Evolutionary conservation across 2,888 invertebrate species (phyloP).

Genomic region (Drosophila phalerata): DNA sequence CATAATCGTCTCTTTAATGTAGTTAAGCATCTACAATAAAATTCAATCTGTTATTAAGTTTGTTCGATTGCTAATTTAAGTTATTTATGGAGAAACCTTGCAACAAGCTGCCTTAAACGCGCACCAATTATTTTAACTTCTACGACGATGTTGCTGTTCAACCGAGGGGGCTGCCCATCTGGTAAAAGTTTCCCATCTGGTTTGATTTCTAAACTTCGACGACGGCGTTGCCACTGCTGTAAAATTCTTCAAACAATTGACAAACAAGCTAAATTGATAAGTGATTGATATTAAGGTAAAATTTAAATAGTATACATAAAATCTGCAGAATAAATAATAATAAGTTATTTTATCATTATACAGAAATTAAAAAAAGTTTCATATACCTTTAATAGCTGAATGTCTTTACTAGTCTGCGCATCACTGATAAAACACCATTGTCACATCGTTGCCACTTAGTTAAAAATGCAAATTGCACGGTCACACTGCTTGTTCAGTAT

Average conservation of each 20-base stretch:
- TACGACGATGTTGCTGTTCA: slow-evolving; percentile 39
- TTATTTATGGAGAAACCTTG: slow-evolving; percentile 52
- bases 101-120: slow-evolving; percentile 68
- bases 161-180: too few relatives aligned
- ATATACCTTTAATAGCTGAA: not conserved
- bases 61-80: not conserved
- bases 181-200: too few relatives aligned
- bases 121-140: slow-evolving; percentile 47
- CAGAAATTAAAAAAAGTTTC: too few relatives aligned
- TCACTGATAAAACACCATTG: not conserved
- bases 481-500: slow-evolving; percentile 42
- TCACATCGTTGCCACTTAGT: slow-evolving; percentile 28
- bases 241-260: not conserved
- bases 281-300: not conserved
- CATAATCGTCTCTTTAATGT: slow-evolving; percentile 72
- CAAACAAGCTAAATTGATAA: not conserved
- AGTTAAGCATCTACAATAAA: slow-evolving; percentile 60
- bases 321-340: not conserved
- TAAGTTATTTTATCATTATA: not conserved
- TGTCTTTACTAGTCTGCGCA: not conserved
- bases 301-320: not conserved
- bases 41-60: not conserved
- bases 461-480: slow-evolving; percentile 9
- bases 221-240: slow-evolving; percentile 36
- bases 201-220: too few relatives aligned